Evolutionary conservation across 2,113 vertebrate species (phyloP).

Genomic region (Bettongia penicillata): DNA sequence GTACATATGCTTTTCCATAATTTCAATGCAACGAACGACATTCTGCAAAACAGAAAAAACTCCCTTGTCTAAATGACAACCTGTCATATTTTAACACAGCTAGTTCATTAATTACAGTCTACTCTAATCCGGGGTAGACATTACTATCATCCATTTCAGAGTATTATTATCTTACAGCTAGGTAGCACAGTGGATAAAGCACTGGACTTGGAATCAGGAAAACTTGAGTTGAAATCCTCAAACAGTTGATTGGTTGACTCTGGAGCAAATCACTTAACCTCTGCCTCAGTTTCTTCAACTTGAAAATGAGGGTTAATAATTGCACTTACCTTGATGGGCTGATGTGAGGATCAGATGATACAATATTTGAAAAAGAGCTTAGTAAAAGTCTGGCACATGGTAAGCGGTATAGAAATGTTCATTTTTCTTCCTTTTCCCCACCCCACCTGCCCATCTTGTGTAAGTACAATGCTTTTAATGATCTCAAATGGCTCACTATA

Average conservation of each 20-base stretch:
- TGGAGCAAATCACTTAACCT: not conserved
- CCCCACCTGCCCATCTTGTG: not conserved
- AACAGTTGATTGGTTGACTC: not conserved
- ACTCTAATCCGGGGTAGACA: too few species aligned
- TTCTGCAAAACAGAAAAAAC: not conserved
- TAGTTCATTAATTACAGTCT: too few species aligned
- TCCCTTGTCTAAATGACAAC: not conserved
- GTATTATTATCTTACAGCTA: too few species aligned
- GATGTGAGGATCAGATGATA: not conserved
- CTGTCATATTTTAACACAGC: not conserved
- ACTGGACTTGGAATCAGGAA: not conserved
- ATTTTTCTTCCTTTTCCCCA: not conserved
- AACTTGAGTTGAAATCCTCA: not conserved
- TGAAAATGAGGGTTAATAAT: not conserved
- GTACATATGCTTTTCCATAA: not conserved
- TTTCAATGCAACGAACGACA: not conserved
- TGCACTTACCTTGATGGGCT: not conserved
- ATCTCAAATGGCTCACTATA: too few species aligned
- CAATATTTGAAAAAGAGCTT: not conserved
- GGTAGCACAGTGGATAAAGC: too few species aligned
- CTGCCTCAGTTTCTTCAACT: not conserved
- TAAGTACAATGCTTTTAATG: not conserved
- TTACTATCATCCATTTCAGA: too few species aligned
- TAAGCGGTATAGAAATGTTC: not conserved
- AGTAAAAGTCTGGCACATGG: not conserved